Evolutionary conservation across 1,140 invertebrate genomes (phyloP).

Genomic region (Leptopilina boulardi): DNA sequence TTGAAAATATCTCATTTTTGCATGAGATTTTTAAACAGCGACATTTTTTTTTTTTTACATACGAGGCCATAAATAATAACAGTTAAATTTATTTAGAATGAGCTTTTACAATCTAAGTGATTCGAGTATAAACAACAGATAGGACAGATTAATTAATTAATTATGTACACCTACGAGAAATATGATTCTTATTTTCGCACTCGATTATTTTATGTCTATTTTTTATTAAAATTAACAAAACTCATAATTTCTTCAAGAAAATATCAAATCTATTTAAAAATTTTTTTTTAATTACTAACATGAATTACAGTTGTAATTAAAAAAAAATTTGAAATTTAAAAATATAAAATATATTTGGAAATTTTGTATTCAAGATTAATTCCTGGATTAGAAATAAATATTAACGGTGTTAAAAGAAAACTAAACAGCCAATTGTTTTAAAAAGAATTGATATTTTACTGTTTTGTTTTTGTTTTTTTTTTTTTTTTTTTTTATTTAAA

Average conservation of each 20-base stretch:
- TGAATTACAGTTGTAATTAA: neutral
- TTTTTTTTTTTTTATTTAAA: neutral
- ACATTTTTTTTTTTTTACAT: neutral
- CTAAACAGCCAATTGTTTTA: neutral
- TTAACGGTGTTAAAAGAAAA: neutral
- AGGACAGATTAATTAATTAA: neutral
- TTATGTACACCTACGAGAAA: conserved; percentile 12
- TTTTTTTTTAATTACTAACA: neutral
- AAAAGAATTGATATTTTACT: neutral
- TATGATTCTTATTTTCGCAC: neutral
- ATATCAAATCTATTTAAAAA: too few relatives aligned
- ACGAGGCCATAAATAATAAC: neutral
- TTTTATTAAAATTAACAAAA: neutral
- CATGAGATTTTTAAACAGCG: neutral
- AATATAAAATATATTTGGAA: too few relatives aligned
- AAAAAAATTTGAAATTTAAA: neutral
- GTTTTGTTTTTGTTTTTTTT: neutral
- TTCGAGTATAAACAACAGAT: conserved; percentile 7
- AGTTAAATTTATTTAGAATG: neutral
- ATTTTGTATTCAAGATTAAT: neutral
- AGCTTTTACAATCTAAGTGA: neutral
- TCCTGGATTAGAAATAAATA: too few relatives aligned
- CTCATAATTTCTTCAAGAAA: too few relatives aligned
- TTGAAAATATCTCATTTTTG: neutral
- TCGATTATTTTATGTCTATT: neutral